These are phyloP conservation scores for Dione juno DNA, from an alignment of 2,888 invertebrate species.

Conservation along the genomic window DNA sequence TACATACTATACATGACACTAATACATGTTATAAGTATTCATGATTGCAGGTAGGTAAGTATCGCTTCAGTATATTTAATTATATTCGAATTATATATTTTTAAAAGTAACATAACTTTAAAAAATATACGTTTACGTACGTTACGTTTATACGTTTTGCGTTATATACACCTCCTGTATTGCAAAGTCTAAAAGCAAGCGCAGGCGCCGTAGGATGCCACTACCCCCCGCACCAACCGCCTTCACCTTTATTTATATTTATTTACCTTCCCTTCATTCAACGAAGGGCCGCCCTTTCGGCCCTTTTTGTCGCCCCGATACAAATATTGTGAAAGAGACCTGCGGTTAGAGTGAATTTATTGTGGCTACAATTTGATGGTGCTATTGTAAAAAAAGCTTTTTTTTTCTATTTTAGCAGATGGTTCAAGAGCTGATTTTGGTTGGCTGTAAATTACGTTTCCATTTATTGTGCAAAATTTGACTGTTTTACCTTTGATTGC, in stretches of 20 bases:
- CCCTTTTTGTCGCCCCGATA: conserved; percentile 82
- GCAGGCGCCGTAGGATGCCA: conserved; percentile 53
- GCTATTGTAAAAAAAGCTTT: conserved; percentile 59
- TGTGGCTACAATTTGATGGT: conserved; percentile 74
- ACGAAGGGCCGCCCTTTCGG: conserved; percentile 81
- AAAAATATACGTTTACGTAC: no score
- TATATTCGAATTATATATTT: not conserved
- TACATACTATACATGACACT: not conserved
- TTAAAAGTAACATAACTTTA: conserved; percentile 11
- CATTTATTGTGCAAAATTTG: conserved; percentile 12
- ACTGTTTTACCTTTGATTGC: not conserved
- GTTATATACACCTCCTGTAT: conserved; percentile 30
- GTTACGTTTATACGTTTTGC: no score
- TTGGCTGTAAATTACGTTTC: conserved; percentile 45
- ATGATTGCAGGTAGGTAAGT: not conserved
- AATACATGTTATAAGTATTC: not conserved
- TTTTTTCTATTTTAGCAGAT: conserved; percentile 50
- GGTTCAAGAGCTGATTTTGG: conserved; percentile 41
- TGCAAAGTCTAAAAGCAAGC: conserved; percentile 43
- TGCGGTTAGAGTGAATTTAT: conserved; percentile 82
- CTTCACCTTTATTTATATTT: conserved; percentile 83
- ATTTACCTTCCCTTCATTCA: conserved; percentile 84
- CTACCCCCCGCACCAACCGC: conserved; percentile 55
- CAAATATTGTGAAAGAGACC: conserved; percentile 82
- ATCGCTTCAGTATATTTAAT: not conserved